Base-by-base conservation (phyloP, 2,888 invertebrate species). In the Caenorhabditis sinica region DNA sequence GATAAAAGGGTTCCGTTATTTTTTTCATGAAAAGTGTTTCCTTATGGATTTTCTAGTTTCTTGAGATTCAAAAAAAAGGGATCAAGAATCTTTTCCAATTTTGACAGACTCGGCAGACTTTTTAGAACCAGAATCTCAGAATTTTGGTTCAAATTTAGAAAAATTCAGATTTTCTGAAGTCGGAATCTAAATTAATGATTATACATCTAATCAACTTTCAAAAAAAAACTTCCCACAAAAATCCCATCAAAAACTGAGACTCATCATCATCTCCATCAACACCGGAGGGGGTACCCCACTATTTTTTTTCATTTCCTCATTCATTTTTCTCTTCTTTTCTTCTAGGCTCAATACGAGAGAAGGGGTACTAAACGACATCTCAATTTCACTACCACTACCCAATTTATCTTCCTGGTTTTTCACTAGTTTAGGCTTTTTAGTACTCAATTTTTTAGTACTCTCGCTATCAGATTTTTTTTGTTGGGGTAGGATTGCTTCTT, bases 301-400 rank as follows among this genome's bases (percentile, higher is more conserved):
- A n/a, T n/a, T n/a, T 45, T 65, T 36, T 60, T 36, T 36, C 36
- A 36, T 25, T 65, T 65, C 45, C 45, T 65, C 25, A 17, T 40
- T 61, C 40, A 40, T 45, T 40, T 23, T 61, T 23, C 33, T 20
- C n/a, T 15, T 61, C 23, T 11, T 25, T 1, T 13, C 11, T 15
- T 36, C 40, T 23, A 11, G 4, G 36, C n/a, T 36, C 9, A 30
- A 20, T 4, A 36, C 4, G 9, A 36, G 33, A 9, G 17, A 36
- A 17, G 25, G 40, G 5, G 45, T 45, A 45, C 63, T 65, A 65
- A 65, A 65, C 43, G 45, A 65, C 63, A 65, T 45, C 45, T 65
- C 45, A 43, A 65, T 58, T 58, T 58, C 30, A 30, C 58, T 58
- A 45, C n/a, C 45, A 36, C 45, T 45, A 30, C 30, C 9, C 63